Conservation (phyloP, 2,113 vertebrate genomes). For the Scatophagus argus region DNA sequence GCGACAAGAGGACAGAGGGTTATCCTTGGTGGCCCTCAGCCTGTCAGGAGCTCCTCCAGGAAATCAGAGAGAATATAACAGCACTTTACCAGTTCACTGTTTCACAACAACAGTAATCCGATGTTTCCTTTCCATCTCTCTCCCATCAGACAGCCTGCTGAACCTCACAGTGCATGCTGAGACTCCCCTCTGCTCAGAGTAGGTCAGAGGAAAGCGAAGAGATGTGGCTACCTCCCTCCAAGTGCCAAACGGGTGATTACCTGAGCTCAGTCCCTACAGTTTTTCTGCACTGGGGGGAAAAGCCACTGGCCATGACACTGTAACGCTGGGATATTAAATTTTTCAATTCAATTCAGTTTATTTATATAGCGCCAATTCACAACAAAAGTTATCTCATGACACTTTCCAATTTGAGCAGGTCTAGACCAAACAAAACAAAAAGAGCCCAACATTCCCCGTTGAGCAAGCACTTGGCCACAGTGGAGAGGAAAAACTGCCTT, state of each 20-base stretch:
- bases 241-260: slow-evolving; percentile 41
- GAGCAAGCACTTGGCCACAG: too few species aligned
- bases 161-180: slow-evolving; percentile 4
- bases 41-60: slow-evolving; percentile 1
- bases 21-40: slow-evolving; percentile 25
- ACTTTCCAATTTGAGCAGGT: too few species aligned
- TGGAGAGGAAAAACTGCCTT: too few species aligned
- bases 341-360: too few species aligned
- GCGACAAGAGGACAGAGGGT: slow-evolving; percentile 27
- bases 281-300: not conserved
- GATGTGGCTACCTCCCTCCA: slow-evolving; percentile 13
- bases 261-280: not conserved
- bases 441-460: too few species aligned
- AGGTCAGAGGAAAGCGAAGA: slow-evolving; percentile 2
- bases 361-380: too few species aligned
- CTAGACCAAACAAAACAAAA: too few species aligned
- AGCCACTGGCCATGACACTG: not conserved
- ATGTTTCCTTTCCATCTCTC: not conserved
- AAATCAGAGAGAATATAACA: slow-evolving; percentile 38
- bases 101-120: slow-evolving; percentile 7
- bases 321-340: not conserved
- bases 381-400: too few species aligned
- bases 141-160: not conserved
- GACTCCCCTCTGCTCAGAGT: slow-evolving; percentile 21
- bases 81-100: not conserved